phyloP scores from a whole-genome alignment of 2,113 vertebrate genomes.

The Heloderma charlesbogerti region DNA sequence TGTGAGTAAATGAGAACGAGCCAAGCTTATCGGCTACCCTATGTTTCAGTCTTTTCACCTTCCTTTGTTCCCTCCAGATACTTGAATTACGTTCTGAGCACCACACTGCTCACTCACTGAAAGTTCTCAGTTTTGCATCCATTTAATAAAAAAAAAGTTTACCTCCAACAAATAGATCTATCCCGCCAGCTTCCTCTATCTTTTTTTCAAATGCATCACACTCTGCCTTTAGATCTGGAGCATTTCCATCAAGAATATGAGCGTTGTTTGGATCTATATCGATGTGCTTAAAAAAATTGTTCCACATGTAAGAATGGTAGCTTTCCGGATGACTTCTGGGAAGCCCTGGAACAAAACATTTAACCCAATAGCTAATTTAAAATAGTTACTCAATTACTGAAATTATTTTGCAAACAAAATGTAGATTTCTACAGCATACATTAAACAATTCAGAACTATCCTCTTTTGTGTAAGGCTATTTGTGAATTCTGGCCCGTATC shows the following conservation, averaged over 20 bases:
- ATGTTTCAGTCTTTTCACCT: background rate
- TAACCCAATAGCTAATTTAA: slow-evolving; percentile 42
- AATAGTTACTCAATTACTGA: slow-evolving; percentile 20
- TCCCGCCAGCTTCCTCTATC: slow-evolving; percentile 85
- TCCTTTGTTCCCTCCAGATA: background rate
- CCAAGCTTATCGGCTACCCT: background rate
- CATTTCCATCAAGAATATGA: slow-evolving; percentile 86
- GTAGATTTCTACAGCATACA: background rate
- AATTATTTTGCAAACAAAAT: slow-evolving; percentile 17
- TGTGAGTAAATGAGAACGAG: background rate
- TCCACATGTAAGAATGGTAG: slow-evolving; percentile 89
- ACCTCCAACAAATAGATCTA: slow-evolving; percentile 88
- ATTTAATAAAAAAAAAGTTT: slow-evolving; percentile 2
- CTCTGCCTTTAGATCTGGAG: slow-evolving; percentile 81
- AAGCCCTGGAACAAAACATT: slow-evolving; percentile 74
- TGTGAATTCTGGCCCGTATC: no score
- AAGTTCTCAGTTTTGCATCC: background rate
- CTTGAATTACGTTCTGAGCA: background rate
- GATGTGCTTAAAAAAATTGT: slow-evolving; percentile 87
- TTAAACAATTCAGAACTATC: background rate
- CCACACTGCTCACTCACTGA: background rate
- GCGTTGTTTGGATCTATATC: slow-evolving; percentile 86
- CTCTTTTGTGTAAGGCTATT: no score
- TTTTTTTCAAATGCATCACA: slow-evolving; percentile 86
- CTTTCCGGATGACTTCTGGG: slow-evolving; percentile 86